Conservation (phyloP, 2,888 invertebrate species). For the Dryobota labecula region DNA sequence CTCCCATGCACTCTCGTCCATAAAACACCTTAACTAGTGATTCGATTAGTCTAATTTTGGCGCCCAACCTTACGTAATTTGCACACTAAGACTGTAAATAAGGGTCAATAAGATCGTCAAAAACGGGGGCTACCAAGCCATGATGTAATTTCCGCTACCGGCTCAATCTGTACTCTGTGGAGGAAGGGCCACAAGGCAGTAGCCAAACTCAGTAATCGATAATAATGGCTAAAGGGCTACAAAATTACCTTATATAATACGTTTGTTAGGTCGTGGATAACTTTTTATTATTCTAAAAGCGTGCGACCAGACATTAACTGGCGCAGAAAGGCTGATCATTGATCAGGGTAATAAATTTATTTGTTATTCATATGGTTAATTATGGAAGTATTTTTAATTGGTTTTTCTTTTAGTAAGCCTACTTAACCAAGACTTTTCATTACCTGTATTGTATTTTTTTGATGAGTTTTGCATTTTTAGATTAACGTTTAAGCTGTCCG, state of each 20-base stretch:
- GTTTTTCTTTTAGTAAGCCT: background rate
- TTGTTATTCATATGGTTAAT: background rate
- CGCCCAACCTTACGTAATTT: conserved; percentile 17
- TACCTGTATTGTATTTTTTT: no score
- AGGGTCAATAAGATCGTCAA: conserved; percentile 34
- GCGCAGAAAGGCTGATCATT: background rate
- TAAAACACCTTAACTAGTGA: background rate
- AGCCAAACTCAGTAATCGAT: conserved; percentile 39
- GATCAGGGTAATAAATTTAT: background rate
- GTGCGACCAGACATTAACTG: background rate
- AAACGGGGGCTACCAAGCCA: conserved; percentile 21
- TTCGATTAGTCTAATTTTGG: conserved; percentile 29
- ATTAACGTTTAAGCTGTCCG: background rate
- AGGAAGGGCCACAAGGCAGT: conserved; percentile 35
- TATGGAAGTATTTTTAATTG: background rate
- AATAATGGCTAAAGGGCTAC: conserved; percentile 10
- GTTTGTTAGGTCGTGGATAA: background rate
- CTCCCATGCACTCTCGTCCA: no score
- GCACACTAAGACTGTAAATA: conserved; percentile 10
- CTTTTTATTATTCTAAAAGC: conserved; percentile 18
- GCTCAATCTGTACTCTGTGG: conserved; percentile 23
- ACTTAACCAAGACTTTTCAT: background rate
- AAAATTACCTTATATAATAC: conserved; percentile 4
- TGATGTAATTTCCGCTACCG: conserved; percentile 56
- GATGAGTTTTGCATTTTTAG: background rate